A percentile compares a stretch with the other conserved stretches of the same genome.
Evolutionary conservation across 2,113 vertebrate species (phyloP).

Genomic region (Stictonetta naevosa): DNA sequence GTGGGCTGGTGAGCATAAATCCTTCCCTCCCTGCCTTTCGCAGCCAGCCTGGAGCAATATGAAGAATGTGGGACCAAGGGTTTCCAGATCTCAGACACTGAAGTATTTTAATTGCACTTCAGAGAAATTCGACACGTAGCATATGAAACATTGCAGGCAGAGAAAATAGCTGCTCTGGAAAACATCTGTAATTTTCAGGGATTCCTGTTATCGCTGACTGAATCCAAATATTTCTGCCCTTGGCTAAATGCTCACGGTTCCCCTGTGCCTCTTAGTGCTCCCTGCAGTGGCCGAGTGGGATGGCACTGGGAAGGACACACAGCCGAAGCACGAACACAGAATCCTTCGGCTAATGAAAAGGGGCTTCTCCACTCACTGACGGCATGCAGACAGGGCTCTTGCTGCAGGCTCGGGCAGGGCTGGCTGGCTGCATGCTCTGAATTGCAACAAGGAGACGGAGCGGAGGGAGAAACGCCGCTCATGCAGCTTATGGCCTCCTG

Average conservation of each 20-base stretch:
- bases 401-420: background rate
- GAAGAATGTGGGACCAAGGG: background rate
- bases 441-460: background rate
- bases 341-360: background rate
- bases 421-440: background rate
- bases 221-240: slow-evolving; percentile 4
- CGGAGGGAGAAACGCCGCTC: background rate
- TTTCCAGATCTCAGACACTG: slow-evolving; percentile 43
- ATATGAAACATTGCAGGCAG: slow-evolving; percentile 12
- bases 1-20: background rate
- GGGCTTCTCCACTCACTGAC: background rate
- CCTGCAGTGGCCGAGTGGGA: background rate
- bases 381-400: background rate
- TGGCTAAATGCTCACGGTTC: background rate
- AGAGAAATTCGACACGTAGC: slow-evolving; percentile 20
- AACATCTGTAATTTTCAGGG: slow-evolving; percentile 29
- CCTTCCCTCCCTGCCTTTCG: background rate
- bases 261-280: background rate
- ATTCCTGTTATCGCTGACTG: background rate
- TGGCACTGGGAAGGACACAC: background rate
- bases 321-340: background rate
- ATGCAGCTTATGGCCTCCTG: background rate
- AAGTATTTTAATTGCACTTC: slow-evolving; percentile 51
- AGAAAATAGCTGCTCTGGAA: slow-evolving; percentile 31
- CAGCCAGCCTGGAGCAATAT: background rate